Evolutionary conservation across 2,888 invertebrate species (phyloP).

Genomic region (Zaprionus obscuricornis): DNA sequence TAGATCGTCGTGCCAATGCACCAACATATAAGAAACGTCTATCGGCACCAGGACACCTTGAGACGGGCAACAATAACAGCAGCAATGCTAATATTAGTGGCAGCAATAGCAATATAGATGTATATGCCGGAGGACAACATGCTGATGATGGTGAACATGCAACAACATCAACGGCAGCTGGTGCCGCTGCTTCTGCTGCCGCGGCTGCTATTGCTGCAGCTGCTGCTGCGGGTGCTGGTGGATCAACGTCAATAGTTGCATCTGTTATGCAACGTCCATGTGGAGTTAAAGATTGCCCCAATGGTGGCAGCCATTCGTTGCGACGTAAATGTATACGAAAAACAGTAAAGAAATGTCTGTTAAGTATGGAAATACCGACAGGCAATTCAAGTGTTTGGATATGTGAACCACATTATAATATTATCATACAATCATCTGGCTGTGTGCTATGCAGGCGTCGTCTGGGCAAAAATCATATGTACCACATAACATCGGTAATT

Average conservation of each 20-base stretch:
- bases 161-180: slow-evolving; percentile 28
- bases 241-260: no score
- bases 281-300: slow-evolving; percentile 87
- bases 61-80: slow-evolving; percentile 43
- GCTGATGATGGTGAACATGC: slow-evolving; percentile 35
- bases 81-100: not conserved
- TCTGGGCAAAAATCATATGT: slow-evolving; percentile 90
- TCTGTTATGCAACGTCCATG: slow-evolving; percentile 84
- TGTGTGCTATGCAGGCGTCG: slow-evolving; percentile 91
- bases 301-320: slow-evolving; percentile 87
- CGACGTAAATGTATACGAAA: slow-evolving; percentile 89
- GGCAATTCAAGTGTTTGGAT: slow-evolving; percentile 85
- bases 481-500: slow-evolving; percentile 86
- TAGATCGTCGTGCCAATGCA: slow-evolving; percentile 91
- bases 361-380: slow-evolving; percentile 87
- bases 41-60: slow-evolving; percentile 78
- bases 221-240: slow-evolving; percentile 41
- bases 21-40: slow-evolving; percentile 87
- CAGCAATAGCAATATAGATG: slow-evolving; percentile 38
- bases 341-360: slow-evolving; percentile 87
- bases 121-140: slow-evolving; percentile 40
- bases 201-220: not conserved
- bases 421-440: slow-evolving; percentile 89
- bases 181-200: slow-evolving; percentile 12
- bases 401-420: slow-evolving; percentile 88